Percentiles rank a stretch among this genome's conserved stretches.
These are phyloP conservation scores for Pterophyllum scalare DNA, from an alignment of 2,113 vertebrate genomes.

Conservation along the genomic window DNA sequence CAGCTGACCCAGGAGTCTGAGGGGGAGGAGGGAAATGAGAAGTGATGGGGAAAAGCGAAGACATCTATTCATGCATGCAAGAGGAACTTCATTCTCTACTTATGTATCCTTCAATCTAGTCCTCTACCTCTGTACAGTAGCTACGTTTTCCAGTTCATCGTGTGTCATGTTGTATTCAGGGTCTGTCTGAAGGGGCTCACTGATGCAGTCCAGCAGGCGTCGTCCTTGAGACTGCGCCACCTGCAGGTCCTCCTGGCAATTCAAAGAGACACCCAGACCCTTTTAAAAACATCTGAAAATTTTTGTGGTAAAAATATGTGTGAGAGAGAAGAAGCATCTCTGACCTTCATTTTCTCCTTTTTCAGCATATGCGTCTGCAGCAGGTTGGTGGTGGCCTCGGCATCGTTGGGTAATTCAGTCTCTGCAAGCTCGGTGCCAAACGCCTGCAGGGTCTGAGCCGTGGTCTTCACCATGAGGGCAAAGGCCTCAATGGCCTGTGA, in stretches of 20 bases:
- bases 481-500: constrained; percentile 95
- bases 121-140: constrained; percentile 90
- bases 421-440: constrained; percentile 97
- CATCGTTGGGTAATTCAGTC: constrained; percentile 93
- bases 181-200: constrained; percentile 85
- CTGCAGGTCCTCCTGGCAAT: constrained; percentile 86
- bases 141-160: constrained; percentile 91
- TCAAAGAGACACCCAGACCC: background rate
- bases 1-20: constrained; percentile 91
- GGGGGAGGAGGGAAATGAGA: background rate
- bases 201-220: constrained; percentile 86
- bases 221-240: constrained; percentile 87
- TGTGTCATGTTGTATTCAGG: constrained; percentile 87
- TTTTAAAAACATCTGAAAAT: background rate
- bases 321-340: background rate
- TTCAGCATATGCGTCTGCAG: constrained; percentile 87
- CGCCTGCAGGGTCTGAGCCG: constrained; percentile 93
- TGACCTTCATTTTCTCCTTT: constrained; percentile 91
- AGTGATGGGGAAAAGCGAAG: background rate
- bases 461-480: constrained; percentile 95
- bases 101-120: background rate
- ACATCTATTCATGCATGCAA: background rate
- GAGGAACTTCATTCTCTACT: background rate
- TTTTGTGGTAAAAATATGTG: background rate
- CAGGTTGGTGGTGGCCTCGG: constrained; percentile 86